A percentile compares a stretch with the other conserved stretches of the same genome.
Evolutionary conservation across 2,888 invertebrate species (phyloP).

Genomic region (Oeneis ivallda): DNA sequence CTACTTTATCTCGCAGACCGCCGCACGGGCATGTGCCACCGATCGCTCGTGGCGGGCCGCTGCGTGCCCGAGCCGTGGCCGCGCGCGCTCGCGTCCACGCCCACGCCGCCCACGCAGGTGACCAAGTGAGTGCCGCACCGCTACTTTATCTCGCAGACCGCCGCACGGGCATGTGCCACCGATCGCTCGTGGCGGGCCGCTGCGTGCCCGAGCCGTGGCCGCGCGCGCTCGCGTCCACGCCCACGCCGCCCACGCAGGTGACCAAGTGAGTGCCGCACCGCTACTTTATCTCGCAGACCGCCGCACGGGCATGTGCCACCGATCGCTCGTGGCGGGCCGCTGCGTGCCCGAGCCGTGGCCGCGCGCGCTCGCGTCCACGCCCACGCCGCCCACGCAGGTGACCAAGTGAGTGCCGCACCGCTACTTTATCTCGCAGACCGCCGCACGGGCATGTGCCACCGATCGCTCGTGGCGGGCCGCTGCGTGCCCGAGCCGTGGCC

Average conservation of each 20-base stretch:
- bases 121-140: slow-evolving; percentile 64
- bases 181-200: slow-evolving; percentile 79
- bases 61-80: slow-evolving; percentile 75
- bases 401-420: slow-evolving; percentile 64
- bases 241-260: slow-evolving; percentile 59
- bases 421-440: slow-evolving; percentile 70
- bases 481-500: slow-evolving; percentile 75
- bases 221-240: slow-evolving; percentile 55
- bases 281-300: slow-evolving; percentile 70
- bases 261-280: slow-evolving; percentile 64
- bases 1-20: slow-evolving; percentile 70
- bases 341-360: slow-evolving; percentile 75
- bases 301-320: slow-evolving; percentile 88
- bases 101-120: slow-evolving; percentile 59
- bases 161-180: slow-evolving; percentile 88
- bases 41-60: slow-evolving; percentile 79
- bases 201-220: slow-evolving; percentile 75
- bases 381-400: slow-evolving; percentile 59
- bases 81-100: slow-evolving; percentile 55
- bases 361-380: slow-evolving; percentile 55
- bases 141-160: slow-evolving; percentile 70
- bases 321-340: slow-evolving; percentile 79
- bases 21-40: slow-evolving; percentile 88
- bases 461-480: slow-evolving; percentile 79
- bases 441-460: slow-evolving; percentile 88